These are phyloP conservation scores for Malthinus flaveolus DNA, from an alignment of 2,888 invertebrate species.

Conservation along the genomic window DNA sequence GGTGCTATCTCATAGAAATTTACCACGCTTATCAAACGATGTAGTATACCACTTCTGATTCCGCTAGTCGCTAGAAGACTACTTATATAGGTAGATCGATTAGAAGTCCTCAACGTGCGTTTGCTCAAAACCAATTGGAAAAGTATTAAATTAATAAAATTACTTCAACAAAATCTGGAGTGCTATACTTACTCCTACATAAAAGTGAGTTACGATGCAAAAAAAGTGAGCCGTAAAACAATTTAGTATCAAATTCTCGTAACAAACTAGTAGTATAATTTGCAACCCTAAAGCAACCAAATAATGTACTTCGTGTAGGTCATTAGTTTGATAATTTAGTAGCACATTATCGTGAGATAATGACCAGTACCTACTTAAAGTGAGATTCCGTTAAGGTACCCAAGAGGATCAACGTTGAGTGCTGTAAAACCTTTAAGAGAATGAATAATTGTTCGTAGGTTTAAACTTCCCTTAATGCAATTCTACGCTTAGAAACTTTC, in stretches of 20 bases:
- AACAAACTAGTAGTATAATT: constrained; percentile 28
- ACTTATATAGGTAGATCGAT: too few species aligned
- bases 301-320: constrained; percentile 34
- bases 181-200: background rate
- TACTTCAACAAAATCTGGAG: too few species aligned
- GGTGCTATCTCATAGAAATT: too few species aligned
- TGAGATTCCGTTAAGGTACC: constrained; percentile 21
- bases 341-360: constrained; percentile 40
- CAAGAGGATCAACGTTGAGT: constrained; percentile 18
- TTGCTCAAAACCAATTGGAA: too few species aligned
- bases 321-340: constrained; percentile 42
- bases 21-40: too few species aligned
- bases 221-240: constrained; percentile 16
- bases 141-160: too few species aligned
- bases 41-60: too few species aligned
- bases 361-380: constrained; percentile 36
- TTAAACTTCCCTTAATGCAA: constrained; percentile 6
- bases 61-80: too few species aligned
- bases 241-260: constrained; percentile 30
- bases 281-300: constrained; percentile 25
- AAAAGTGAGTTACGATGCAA: too few species aligned
- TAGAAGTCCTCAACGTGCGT: too few species aligned
- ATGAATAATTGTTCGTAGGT: constrained; percentile 13
- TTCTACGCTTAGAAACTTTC: constrained; percentile 2
- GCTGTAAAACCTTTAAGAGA: constrained; percentile 22